These are phyloP conservation scores for Rapana venosa DNA, from an alignment of 2,888 invertebrate genomes.

Conservation along the genomic window DNA sequence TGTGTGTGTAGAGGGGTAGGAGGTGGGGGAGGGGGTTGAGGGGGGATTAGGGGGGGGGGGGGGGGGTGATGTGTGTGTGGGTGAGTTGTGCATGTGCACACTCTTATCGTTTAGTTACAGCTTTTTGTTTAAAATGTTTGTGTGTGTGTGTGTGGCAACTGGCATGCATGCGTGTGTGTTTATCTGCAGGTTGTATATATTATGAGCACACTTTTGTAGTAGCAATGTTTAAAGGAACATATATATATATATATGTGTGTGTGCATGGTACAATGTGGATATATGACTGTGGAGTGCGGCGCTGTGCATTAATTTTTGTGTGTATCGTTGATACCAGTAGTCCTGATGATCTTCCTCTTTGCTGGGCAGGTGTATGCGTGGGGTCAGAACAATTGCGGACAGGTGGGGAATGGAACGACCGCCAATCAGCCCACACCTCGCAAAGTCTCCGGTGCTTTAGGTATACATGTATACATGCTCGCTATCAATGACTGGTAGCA, in stretches of 20 bases:
- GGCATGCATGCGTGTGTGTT: background rate
- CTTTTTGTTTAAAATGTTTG: no score
- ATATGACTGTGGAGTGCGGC: no score
- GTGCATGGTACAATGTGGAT: no score
- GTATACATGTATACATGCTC: conserved; percentile 54
- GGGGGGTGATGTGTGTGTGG: background rate
- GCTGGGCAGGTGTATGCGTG: conserved; percentile 81
- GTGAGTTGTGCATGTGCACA: background rate
- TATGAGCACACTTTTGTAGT: no score
- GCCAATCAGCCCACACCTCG: conserved; percentile 81
- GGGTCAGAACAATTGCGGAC: conserved; percentile 83
- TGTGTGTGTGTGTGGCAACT: background rate
- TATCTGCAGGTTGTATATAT: background rate
- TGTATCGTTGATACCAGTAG: background rate
- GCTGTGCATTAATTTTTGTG: background rate
- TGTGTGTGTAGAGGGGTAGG: no score
- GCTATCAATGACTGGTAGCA: no score
- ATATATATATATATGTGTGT: no score
- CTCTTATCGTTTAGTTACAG: no score
- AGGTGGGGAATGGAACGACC: conserved; percentile 82
- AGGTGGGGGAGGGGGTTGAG: no score
- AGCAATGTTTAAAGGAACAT: no score
- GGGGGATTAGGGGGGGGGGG: background rate
- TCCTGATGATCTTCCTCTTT: background rate
- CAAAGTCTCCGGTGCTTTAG: conserved; percentile 78